Base-by-base conservation (phyloP, 92 coral and sea anemone species). In the Palythoa grandis region DNA sequence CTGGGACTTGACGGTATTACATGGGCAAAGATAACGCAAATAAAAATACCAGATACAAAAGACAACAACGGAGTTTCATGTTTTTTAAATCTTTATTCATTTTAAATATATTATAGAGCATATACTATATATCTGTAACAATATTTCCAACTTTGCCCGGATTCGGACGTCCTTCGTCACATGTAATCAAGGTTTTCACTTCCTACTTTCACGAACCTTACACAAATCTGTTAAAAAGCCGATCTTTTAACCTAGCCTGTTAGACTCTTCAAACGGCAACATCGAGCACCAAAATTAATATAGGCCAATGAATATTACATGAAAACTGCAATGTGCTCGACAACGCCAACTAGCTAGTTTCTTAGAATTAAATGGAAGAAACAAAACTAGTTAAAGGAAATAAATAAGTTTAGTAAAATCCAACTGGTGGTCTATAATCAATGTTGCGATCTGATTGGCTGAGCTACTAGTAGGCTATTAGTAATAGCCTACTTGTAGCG, bases 191-290 rank as follows among this genome's bases (percentile, higher is more conserved):
- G 19, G 7, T 14, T 19, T 58, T 58, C 17, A 58, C 20, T 19
- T 58, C 20, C 12, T 15, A 58, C 65, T 58, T 58, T 58, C 65
- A 4, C 50, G 5, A 43, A 43, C 48, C 8, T 43, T 43, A 3
- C 0, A 57, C 4, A 0, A 11, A 14, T 57, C 65, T 57, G 19
- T 57, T 57, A 57, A 19, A 57, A 57, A 11, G 5, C 19, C n/a
- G n/a, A 57, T 14, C 65, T 0, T 58, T 58, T 57, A 77, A 77
- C 25, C 82, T 77, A 77, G 82, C 82, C 82, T 29, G 82, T 70
- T 77, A 77, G 82, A 56, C 24, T 77, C 25, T 57, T 77, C 25
- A 56, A 77, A 56, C 66, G 39, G 70, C 39, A 23, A 25, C 52
- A 20, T n/a, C 7, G n/a, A 5, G 25, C 9, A 50, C 12, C 29